These are phyloP conservation scores for Caenorhabditis virilis DNA, from an alignment of 2,888 invertebrate species.

Conservation along the genomic window DNA sequence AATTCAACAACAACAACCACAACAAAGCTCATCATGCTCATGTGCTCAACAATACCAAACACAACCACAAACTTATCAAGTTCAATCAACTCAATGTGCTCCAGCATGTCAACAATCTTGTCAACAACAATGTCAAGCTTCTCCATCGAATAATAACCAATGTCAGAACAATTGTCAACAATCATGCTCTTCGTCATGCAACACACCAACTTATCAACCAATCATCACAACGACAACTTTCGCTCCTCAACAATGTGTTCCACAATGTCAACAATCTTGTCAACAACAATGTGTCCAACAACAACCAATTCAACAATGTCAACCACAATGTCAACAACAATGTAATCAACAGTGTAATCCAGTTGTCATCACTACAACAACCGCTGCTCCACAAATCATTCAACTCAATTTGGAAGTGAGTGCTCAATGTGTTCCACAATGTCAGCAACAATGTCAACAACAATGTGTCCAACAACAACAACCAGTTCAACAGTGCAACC, in stretches of 20 bases:
- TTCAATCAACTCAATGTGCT: conserved; percentile 41
- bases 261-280: conserved; percentile 18
- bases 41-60: conserved; percentile 23
- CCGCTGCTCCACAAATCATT: conserved; percentile 1
- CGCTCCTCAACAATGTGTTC: conserved; percentile 21
- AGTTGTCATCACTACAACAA: neutral
- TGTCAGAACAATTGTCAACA: conserved; percentile 42
- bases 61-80: conserved; percentile 28
- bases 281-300: conserved; percentile 38
- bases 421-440: too few species aligned
- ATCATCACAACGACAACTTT: conserved; percentile 23
- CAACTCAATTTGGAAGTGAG: conserved; percentile 2
- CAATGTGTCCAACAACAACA: conserved; percentile 22
- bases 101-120: conserved; percentile 48
- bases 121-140: conserved; percentile 38
- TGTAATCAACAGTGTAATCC: conserved; percentile 23
- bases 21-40: too few species aligned
- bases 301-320: conserved; percentile 37
- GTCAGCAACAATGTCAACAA: too few species aligned
- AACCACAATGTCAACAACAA: conserved; percentile 36
- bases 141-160: conserved; percentile 19
- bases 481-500: conserved; percentile 14
- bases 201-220: conserved; percentile 13
- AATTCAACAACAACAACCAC: too few species aligned
- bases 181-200: conserved; percentile 28